Percentiles rank a stretch among this genome's conserved stretches.
Conservation (phyloP, 2,113 vertebrate species). For the Zosterops japonicus region DNA sequence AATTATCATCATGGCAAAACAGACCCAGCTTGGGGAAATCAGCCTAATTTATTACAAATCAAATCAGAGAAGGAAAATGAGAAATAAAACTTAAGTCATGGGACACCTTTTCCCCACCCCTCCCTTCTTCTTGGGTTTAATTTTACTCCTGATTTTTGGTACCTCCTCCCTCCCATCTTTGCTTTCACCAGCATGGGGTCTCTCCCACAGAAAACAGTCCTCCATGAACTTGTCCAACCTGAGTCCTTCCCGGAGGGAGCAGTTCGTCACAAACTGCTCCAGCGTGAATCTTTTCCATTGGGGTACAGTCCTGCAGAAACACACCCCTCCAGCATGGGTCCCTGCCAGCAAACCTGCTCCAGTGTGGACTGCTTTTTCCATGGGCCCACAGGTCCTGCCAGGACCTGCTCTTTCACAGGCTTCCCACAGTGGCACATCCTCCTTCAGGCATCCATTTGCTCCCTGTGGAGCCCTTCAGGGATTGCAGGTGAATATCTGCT, state of each 20-base stretch:
- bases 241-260: not conserved
- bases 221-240: not conserved
- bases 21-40: not conserved
- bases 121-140: not conserved
- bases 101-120: not conserved
- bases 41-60: not conserved
- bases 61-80: not conserved
- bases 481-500: not conserved
- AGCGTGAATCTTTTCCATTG: not conserved
- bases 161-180: not conserved
- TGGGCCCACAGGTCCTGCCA: not conserved
- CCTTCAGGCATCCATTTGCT: not conserved
- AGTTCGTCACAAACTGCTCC: not conserved
- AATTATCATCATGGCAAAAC: not conserved
- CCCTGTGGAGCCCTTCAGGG: not conserved
- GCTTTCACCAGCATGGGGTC: fast-evolving
- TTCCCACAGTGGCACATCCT: not conserved
- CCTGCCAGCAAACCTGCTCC: not conserved
- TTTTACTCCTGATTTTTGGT: not conserved
- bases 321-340: fast-evolving
- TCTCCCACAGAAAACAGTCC: not conserved
- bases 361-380: not conserved
- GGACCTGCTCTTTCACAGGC: not conserved
- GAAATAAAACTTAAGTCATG: not conserved
- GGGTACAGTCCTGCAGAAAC: not conserved